Evolutionary conservation across 2,888 invertebrate genomes (phyloP).

Genomic region (Tortrix viridana): DNA sequence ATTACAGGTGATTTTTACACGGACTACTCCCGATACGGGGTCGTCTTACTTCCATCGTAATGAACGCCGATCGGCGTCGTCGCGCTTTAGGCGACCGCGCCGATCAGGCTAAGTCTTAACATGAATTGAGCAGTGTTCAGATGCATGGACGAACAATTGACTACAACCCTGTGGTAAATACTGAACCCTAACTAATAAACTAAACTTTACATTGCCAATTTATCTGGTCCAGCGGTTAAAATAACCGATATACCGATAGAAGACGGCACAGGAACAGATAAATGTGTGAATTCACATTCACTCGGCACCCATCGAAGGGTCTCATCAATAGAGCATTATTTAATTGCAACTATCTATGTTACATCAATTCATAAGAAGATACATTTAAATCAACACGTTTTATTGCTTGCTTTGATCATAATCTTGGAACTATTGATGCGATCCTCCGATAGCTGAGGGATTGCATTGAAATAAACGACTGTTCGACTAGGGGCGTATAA

Average conservation of each 20-base stretch:
- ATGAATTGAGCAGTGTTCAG: constrained; percentile 79
- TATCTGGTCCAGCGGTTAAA: neutral
- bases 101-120: constrained; percentile 69
- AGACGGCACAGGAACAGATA: neutral
- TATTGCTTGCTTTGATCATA: neutral
- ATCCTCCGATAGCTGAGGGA: constrained; percentile 6
- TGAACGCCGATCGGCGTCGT: constrained; percentile 43
- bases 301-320: neutral
- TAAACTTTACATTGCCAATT: constrained; percentile 38
- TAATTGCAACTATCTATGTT: neutral
- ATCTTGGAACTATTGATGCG: constrained; percentile 11
- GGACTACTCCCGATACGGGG: constrained; percentile 28
- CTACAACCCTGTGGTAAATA: constrained; percentile 76
- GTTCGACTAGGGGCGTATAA: constrained; percentile 73
- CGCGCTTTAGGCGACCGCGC: constrained; percentile 65
- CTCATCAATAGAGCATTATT: neutral
- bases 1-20: constrained; percentile 33
- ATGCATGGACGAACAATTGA: constrained; percentile 80
- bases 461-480: constrained; percentile 51
- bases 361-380: neutral
- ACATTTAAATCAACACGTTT: neutral
- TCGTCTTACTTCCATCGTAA: constrained; percentile 38
- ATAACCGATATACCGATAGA: neutral
- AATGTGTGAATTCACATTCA: neutral
- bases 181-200: constrained; percentile 71